phyloP scores from a whole-genome alignment of 2,888 invertebrate genomes.

The Scaptomyza cyrtandrae region DNA sequence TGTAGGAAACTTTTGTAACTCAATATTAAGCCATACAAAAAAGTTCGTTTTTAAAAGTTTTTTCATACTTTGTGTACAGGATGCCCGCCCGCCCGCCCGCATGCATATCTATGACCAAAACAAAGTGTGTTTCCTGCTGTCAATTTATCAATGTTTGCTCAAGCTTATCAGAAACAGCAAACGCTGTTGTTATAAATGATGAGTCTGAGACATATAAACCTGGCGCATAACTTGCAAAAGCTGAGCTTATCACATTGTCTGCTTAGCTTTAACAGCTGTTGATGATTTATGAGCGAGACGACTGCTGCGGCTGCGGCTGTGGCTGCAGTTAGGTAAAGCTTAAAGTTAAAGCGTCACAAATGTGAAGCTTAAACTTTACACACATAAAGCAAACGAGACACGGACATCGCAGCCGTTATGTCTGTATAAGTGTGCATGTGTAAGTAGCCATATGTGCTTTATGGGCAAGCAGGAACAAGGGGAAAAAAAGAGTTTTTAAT shows the following conservation, averaged over 20 bases:
- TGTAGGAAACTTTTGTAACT: too few species aligned
- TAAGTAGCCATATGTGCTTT: slow-evolving; percentile 74
- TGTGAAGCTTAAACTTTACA: slow-evolving; percentile 47
- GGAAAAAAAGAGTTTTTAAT: slow-evolving; percentile 42
- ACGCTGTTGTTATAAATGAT: slow-evolving; percentile 53
- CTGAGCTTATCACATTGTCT: slow-evolving; percentile 69
- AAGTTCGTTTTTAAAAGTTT: too few species aligned
- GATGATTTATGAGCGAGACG: slow-evolving; percentile 67
- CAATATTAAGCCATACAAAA: too few species aligned
- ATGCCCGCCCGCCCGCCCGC: neutral
- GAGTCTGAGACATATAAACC: slow-evolving; percentile 30
- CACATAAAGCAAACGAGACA: slow-evolving; percentile 41
- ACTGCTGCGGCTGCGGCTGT: slow-evolving; percentile 2
- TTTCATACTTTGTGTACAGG: neutral
- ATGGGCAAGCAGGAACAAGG: slow-evolving; percentile 46
- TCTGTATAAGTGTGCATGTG: slow-evolving; percentile 2
- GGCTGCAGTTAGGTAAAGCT: slow-evolving; percentile 25
- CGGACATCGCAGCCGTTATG: slow-evolving; percentile 12
- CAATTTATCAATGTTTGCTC: slow-evolving; percentile 55
- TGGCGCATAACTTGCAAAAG: slow-evolving; percentile 43
- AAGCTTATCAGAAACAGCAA: slow-evolving; percentile 43
- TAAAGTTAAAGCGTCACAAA: slow-evolving; percentile 48
- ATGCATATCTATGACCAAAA: neutral
- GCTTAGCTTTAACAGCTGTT: slow-evolving; percentile 35
- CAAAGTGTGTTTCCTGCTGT: slow-evolving; percentile 22